Evolutionary conservation across 1,140 invertebrate genomes (phyloP).

Genomic region (Conus betulinus): DNA sequence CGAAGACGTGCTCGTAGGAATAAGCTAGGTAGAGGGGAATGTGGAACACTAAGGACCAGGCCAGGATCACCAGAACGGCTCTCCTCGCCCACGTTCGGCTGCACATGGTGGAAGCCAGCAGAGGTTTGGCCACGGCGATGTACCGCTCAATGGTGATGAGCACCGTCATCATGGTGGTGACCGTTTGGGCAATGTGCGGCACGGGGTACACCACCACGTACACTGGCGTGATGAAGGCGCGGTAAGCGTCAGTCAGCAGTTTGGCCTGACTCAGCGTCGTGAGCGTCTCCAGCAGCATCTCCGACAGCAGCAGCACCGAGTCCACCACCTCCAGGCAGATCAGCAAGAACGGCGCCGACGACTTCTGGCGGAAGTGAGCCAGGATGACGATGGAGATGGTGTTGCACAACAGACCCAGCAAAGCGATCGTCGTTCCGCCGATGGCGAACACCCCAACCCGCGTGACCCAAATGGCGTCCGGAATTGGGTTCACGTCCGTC

Average conservation of each 20-base stretch:
- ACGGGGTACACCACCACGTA: conserved; percentile 37
- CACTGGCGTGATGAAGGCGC: conserved; percentile 21
- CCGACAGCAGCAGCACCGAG: conserved; percentile 38
- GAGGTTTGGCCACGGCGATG: conserved; percentile 38
- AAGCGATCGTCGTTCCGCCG: conserved; percentile 44
- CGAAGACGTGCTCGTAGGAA: not conserved
- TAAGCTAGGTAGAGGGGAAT: conserved; percentile 39
- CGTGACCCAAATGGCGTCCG: conserved; percentile 36
- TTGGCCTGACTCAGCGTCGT: conserved; percentile 24
- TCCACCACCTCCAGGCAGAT: conserved; percentile 45
- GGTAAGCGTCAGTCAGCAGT: conserved; percentile 37
- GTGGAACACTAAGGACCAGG: conserved; percentile 33
- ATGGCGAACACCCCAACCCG: conserved; percentile 41
- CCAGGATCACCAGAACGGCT: conserved; percentile 24
- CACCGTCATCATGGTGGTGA: conserved; percentile 39
- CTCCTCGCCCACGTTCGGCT: conserved; percentile 22
- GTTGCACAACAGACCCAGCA: conserved; percentile 46
- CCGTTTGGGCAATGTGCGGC: conserved; percentile 42
- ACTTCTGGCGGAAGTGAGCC: conserved; percentile 38
- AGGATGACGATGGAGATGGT: conserved; percentile 41
- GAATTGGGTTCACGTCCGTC: not conserved
- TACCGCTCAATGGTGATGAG: conserved; percentile 46
- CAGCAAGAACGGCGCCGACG: conserved; percentile 44
- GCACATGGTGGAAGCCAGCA: conserved; percentile 37
- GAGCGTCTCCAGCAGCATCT: conserved; percentile 46